Conservation (phyloP, 1,140 invertebrate genomes). For the Sitobion miscanthi region DNA sequence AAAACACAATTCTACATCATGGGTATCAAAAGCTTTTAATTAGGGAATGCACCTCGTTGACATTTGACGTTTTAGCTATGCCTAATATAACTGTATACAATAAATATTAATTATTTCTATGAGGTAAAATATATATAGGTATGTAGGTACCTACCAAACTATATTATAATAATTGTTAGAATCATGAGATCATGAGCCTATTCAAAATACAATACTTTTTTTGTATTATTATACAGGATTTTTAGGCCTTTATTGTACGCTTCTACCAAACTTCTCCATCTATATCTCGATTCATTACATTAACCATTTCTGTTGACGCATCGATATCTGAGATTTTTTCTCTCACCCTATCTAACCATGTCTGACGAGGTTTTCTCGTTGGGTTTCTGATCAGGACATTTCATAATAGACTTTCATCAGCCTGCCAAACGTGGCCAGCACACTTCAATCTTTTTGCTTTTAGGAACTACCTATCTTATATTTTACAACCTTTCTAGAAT, state of each 20-base stretch:
- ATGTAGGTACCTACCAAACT: too few relatives aligned
- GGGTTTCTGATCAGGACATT: background rate
- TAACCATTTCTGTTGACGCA: too few relatives aligned
- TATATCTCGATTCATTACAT: too few relatives aligned
- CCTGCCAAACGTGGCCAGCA: background rate
- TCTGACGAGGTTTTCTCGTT: too few relatives aligned
- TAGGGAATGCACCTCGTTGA: background rate
- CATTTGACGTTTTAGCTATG: background rate
- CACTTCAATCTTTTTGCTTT: background rate
- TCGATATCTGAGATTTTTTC: too few relatives aligned
- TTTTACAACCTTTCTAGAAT: background rate
- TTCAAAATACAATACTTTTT: background rate
- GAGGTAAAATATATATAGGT: background rate
- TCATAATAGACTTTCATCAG: background rate
- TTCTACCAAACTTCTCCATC: background rate
- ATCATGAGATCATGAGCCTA: background rate
- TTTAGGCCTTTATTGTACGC: background rate
- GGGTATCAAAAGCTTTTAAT: background rate
- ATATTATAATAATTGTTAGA: background rate
- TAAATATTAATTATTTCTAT: background rate
- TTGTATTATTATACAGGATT: background rate
- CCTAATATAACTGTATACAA: background rate
- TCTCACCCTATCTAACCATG: too few relatives aligned
- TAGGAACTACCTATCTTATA: background rate
- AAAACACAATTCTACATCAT: background rate